These are phyloP conservation scores for Porites rus DNA, from an alignment of 92 coral and sea anemone genomes.

Conservation along the genomic window DNA sequence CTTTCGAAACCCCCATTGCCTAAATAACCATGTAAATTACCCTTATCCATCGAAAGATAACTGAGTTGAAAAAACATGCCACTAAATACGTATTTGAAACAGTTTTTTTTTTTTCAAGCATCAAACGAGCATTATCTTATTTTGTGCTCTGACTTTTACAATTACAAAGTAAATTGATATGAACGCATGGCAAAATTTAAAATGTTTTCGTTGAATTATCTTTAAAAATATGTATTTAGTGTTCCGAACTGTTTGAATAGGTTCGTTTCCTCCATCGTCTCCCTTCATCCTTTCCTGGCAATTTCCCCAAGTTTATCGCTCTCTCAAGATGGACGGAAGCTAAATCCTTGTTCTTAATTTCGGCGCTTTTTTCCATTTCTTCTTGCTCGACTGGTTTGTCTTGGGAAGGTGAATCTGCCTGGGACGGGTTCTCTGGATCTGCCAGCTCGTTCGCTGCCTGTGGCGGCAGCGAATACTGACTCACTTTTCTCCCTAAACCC, in stretches of 20 bases:
- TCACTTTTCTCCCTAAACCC: conserved; percentile 82
- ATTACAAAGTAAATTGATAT: not conserved
- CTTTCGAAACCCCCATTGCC: not conserved
- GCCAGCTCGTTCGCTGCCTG: conserved; percentile 46
- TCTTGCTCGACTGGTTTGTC: conserved; percentile 5
- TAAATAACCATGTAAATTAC: conserved; percentile 15
- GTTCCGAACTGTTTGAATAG: conserved; percentile 57
- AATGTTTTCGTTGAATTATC: not conserved
- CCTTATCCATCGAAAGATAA: not conserved
- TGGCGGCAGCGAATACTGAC: conserved; percentile 70
- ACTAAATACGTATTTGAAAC: not conserved
- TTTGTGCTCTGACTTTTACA: not conserved
- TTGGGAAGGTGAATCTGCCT: not conserved
- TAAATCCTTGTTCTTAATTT: conserved; percentile 64
- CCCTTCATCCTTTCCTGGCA: conserved; percentile 71
- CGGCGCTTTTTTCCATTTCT: not conserved
- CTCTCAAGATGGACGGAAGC: conserved; percentile 87
- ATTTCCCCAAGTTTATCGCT: conserved; percentile 76
- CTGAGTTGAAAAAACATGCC: not conserved
- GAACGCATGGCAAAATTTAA: not conserved
- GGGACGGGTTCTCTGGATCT: not conserved
- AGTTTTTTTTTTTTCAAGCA: not conserved
- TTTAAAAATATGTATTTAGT: conserved; percentile 11
- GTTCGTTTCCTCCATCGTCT: conserved; percentile 80
- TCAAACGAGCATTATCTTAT: not conserved